Conservation (phyloP, 2,113 vertebrate genomes). For the Pelmatolapia mariae region DNA sequence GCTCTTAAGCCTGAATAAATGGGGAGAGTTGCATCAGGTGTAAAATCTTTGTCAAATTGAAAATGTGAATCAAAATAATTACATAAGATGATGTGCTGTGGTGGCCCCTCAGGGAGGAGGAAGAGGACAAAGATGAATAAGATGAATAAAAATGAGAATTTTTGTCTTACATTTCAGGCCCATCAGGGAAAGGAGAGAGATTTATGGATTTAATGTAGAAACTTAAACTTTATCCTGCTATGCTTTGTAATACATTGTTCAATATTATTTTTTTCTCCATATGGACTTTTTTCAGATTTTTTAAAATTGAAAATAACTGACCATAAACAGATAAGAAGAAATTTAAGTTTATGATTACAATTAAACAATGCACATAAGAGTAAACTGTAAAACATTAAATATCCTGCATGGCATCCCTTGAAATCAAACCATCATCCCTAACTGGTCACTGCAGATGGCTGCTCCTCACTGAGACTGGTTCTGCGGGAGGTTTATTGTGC, state of each 20-base stretch:
- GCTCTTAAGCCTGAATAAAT: background rate
- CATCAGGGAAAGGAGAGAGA: background rate
- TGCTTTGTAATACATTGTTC: background rate
- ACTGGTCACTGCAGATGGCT: background rate
- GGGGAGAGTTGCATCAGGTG: background rate
- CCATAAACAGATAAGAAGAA: background rate
- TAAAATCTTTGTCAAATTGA: background rate
- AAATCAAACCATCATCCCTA: background rate
- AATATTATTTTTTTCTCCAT: background rate
- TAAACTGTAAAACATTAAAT: background rate
- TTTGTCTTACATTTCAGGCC: background rate
- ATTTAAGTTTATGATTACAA: background rate
- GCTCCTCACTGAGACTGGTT: background rate
- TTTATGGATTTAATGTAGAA: background rate
- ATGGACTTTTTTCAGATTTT: background rate
- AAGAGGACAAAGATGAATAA: background rate
- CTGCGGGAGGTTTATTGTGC: background rate
- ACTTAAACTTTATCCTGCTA: background rate
- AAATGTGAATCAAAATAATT: background rate
- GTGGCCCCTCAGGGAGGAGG: background rate
- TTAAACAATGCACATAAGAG: background rate
- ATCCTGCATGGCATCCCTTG: accelerated
- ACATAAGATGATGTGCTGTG: background rate
- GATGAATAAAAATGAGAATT: background rate
- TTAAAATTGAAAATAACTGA: background rate